Evolutionary conservation across 2,888 invertebrate genomes (phyloP).

Genomic region (Metellina segmentata): DNA sequence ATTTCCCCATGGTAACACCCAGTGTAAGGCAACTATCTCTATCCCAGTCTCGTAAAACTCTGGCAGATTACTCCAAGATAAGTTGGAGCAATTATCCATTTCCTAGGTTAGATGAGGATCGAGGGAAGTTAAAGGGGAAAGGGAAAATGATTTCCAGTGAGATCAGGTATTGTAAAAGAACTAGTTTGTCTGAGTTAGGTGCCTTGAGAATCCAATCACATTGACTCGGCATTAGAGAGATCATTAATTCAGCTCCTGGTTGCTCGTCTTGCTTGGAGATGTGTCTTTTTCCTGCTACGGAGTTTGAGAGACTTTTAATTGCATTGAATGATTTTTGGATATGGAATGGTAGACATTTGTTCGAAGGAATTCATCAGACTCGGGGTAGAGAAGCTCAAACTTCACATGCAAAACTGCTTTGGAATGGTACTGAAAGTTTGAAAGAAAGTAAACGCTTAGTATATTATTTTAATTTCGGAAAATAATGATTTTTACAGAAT

Average conservation of each 20-base stretch:
- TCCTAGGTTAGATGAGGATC: not conserved
- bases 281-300: not conserved
- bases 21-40: not conserved
- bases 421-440: not conserved
- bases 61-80: conserved; percentile 16
- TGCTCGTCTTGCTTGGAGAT: not conserved
- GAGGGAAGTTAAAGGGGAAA: not conserved
- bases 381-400: not conserved
- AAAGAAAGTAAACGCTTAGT: not conserved
- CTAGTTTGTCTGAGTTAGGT: conserved; percentile 1
- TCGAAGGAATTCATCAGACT: not conserved
- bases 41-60: conserved; percentile 12
- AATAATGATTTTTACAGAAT: no score
- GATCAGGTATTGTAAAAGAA: conserved; percentile 14
- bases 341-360: not conserved
- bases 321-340: not conserved
- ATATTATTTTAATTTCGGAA: no score
- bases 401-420: not conserved
- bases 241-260: not conserved
- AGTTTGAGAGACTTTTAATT: not conserved
- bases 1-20: not conserved
- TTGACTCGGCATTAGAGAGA: not conserved
- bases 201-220: not conserved
- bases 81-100: conserved; percentile 19
- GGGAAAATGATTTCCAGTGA: conserved; percentile 16